Evolutionary conservation across 2,797 vertebrate species (phyloP).

Genomic region (Typhlichthys eigenmanni): DNA sequence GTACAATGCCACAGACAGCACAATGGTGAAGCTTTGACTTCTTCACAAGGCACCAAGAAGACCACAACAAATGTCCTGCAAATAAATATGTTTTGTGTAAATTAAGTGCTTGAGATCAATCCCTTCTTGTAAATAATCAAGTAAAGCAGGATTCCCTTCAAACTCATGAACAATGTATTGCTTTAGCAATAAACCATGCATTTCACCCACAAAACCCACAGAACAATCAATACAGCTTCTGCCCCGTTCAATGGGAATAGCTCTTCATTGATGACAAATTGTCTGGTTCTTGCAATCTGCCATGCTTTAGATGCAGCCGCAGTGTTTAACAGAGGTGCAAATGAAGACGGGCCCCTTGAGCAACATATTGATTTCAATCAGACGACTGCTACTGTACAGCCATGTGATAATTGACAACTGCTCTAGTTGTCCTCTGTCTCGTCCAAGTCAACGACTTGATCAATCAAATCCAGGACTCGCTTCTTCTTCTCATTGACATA

Average conservation of each 20-base stretch:
- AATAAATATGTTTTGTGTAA: slow-evolving; percentile 20
- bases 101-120: slow-evolving; percentile 37
- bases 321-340: slow-evolving; percentile 29
- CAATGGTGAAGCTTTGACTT: slow-evolving; percentile 21
- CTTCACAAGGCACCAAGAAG: background rate
- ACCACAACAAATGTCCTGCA: background rate
- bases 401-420: slow-evolving; percentile 34
- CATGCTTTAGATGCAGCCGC: slow-evolving; percentile 19
- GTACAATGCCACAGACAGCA: slow-evolving; percentile 1
- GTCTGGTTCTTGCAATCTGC: slow-evolving; percentile 30
- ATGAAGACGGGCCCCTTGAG: slow-evolving; percentile 35
- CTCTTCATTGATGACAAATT: slow-evolving; percentile 34
- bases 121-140: slow-evolving; percentile 43
- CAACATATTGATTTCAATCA: slow-evolving; percentile 61
- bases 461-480: slow-evolving; percentile 20
- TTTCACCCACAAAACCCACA: slow-evolving; percentile 22
- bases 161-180: slow-evolving; percentile 26
- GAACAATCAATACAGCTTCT: slow-evolving; percentile 37
- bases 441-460: slow-evolving; percentile 12
- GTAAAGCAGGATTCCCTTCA: slow-evolving; percentile 22
- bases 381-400: slow-evolving; percentile 25
- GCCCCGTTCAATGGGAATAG: slow-evolving; percentile 30
- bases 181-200: slow-evolving; percentile 36
- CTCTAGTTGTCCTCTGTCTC: slow-evolving; percentile 12
- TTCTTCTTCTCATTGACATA: background rate